Evolutionary conservation across 2,797 vertebrate species (phyloP).

Genomic region (Borostomias antarcticus): DNA sequence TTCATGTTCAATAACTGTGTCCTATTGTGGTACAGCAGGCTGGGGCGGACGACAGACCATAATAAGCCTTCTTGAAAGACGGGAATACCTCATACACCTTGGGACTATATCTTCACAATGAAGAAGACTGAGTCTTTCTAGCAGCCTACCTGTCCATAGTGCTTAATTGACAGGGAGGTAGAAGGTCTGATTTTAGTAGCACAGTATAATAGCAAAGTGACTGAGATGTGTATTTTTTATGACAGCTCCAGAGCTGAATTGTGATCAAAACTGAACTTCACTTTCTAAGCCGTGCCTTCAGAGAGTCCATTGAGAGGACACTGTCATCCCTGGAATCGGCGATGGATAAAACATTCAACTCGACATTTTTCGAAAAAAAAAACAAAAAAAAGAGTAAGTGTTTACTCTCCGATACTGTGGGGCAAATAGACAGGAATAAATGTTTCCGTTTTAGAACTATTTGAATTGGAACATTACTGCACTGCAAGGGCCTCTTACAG

Average conservation of each 20-base stretch:
- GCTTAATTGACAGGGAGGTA: conserved; percentile 58
- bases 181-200: conserved; percentile 45
- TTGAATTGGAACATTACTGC: too few species aligned
- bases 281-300: background rate
- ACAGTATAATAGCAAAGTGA: background rate
- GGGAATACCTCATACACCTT: conserved; percentile 24
- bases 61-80: conserved; percentile 31
- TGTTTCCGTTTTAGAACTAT: too few species aligned
- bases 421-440: too few species aligned
- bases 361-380: conserved; percentile 1
- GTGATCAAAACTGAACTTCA: background rate
- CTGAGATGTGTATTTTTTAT: background rate
- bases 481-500: too few species aligned
- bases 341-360: background rate
- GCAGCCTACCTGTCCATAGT: conserved; percentile 48
- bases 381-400: too few species aligned
- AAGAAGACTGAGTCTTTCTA: conserved; percentile 38
- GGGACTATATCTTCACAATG: conserved; percentile 51
- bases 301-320: background rate
- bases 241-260: background rate
- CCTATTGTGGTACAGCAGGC: conserved; percentile 1
- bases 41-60: background rate
- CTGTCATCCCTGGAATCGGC: background rate
- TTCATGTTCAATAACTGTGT: conserved; percentile 50
- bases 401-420: too few species aligned